Evolutionary conservation across 2,888 invertebrate genomes (phyloP).

Genomic region (Anaspis maculata): DNA sequence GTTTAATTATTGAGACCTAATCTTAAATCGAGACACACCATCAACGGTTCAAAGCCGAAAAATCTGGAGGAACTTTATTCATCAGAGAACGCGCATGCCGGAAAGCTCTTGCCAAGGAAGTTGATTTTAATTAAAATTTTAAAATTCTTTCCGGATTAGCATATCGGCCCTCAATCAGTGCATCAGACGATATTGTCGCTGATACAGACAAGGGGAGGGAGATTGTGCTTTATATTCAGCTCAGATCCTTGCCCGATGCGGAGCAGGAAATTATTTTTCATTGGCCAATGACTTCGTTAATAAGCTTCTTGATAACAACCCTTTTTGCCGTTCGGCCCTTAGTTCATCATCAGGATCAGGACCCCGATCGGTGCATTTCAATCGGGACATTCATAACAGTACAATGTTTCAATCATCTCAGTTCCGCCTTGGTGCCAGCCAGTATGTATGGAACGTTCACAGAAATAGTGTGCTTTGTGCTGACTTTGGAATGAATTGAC

Average conservation of each 20-base stretch:
- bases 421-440: too few species aligned
- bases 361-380: background rate
- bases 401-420: too few species aligned
- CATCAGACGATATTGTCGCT: slow-evolving; percentile 7
- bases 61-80: slow-evolving; percentile 4
- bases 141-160: slow-evolving; percentile 4
- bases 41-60: background rate
- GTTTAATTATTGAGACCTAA: slow-evolving; percentile 14
- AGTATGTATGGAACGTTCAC: too few species aligned
- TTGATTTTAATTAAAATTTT: slow-evolving; percentile 5
- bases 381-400: background rate
- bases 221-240: slow-evolving; percentile 11
- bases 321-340: slow-evolving; percentile 2
- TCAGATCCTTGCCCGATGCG: slow-evolving; percentile 6
- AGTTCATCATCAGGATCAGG: too few species aligned
- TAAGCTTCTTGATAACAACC: slow-evolving; percentile 8
- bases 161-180: slow-evolving; percentile 8
- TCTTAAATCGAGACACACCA: slow-evolving; percentile 2
- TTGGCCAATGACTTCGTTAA: slow-evolving; percentile 13
- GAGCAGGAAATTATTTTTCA: slow-evolving; percentile 16
- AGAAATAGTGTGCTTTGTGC: too few species aligned
- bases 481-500: too few species aligned
- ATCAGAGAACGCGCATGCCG: background rate
- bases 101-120: background rate
- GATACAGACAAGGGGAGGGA: slow-evolving; percentile 5